Base-by-base conservation (phyloP, 2,888 invertebrate species). In the Chrysomela aeneicollis region DNA sequence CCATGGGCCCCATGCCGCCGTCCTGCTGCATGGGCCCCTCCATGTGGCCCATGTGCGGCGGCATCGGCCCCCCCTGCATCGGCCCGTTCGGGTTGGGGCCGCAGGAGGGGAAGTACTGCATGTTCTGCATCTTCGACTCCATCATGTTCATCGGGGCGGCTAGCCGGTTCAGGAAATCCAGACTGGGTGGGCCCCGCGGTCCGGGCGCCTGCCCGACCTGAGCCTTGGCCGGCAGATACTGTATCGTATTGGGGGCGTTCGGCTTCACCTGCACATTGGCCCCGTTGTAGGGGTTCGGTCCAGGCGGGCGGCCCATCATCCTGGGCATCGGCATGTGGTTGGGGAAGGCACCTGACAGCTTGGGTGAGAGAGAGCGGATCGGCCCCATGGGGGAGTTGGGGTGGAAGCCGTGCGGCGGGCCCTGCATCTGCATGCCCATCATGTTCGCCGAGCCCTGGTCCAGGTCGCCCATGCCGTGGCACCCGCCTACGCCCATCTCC, bases 211-310 rank as follows among this genome's bases (percentile, higher is more conserved):
- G 30, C 87, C 89, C 87, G 76, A 90, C 90, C 80, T 95, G 95
- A n/a, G 97, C 94, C 83, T 96, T 88, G 58, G 96, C 94, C 19
- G 98, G 98, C 82, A 97, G 88, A 86, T 98, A 98, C 86, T 98
- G 97, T 80, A 98, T 98, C 37, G 98, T 98, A 83, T 98, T 98
- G 0, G 98, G 97, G 10, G 97, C 96, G 82, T 94, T 96, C 9
- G 97, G 93, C 84, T 97, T 97, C 22, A 98, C 96, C 84, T 95
- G 94, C 47, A 95, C 92, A 82, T 94, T 97, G 51, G 92, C 89
- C 71, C 90, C 90, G 75, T 90, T 90, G 77, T 90, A 90, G 1
- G 87, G 86, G 77, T 85, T 87, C 54, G 70, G 70, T 49, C 80
- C 87, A 59, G 87, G 87, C 50, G 90, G 89, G 18, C 88, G 86